Evolutionary conservation across 2,888 invertebrate species (phyloP), one percentile per base, ranked within the genome.

Genomic region (Liopterus haemorrhoidalis): DNA sequence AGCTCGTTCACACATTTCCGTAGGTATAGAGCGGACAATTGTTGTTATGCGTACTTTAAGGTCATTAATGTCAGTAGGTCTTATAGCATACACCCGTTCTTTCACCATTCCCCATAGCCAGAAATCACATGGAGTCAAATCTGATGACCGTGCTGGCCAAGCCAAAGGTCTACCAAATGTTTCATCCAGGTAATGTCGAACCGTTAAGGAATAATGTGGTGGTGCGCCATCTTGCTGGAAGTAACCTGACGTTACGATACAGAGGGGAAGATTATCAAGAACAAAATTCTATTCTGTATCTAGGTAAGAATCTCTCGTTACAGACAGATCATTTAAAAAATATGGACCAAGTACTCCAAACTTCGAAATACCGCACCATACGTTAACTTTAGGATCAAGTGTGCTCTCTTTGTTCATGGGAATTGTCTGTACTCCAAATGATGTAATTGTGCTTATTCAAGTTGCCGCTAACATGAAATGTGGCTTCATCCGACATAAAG

Each of bases 311-410:
- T 8, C 32, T 32, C 15, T 19, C 32, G 32, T 32, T 32, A n/a
- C n/a, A 32, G 32, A 16, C 16, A 16, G 32, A 8, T 12, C 32
- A 32, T 15, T 32, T 16, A 32, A 32, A 32, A 32, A 32, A 32
- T 32, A 32, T 14, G 32, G 32, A 32, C 32, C 32, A 32, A 32
- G 32, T 32, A 32, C 31, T 30, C 31, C 31, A 30, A 30, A 30
- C 31, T 30, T 30, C 31, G 6, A 8, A 30, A n/a, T 11, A 12
- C 31, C 31, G 12, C 31, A 30, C 31, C 9, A 30, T 9, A 30
- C 12, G 12, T 30, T 30, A 30, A 30, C 31, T 30, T 30, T 30
- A 30, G 31, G 12, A 30, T 30, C 31, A 6, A 30, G 31, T 30
- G 12, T 30, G 31, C 31, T n/a, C n/a, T 30, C 12, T 30, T 30